Conservation (phyloP, 37 sponge, comb jelly and placozoan species). For the Tethya wilhelma region DNA sequence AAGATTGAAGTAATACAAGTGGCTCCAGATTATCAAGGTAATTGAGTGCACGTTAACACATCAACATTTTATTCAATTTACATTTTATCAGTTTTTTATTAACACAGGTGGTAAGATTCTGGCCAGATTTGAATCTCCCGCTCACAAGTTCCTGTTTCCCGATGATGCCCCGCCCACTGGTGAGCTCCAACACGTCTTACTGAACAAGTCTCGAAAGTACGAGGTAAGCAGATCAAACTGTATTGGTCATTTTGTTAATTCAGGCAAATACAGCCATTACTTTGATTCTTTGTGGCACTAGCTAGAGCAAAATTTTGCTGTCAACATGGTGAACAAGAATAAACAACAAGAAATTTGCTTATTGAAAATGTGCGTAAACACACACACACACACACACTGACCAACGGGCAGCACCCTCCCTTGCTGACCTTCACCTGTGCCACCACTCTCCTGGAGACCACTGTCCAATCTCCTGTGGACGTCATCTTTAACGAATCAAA, state of each 20-base stretch:
- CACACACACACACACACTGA: neutral
- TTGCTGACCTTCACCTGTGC: conserved; percentile 41
- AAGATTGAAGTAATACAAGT: conserved; percentile 79
- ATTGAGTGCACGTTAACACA: conserved; percentile 1
- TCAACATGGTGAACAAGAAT: neutral
- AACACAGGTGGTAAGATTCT: conserved; percentile 74
- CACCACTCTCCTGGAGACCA: conserved; percentile 47
- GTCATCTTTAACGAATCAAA: conserved; percentile 2
- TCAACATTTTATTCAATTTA: neutral
- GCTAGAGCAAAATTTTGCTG: neutral
- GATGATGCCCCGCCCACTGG: neutral
- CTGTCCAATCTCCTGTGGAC: conserved; percentile 60
- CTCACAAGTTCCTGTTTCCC: conserved; percentile 74
- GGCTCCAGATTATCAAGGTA: conserved; percentile 61
- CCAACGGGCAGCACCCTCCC: conserved; percentile 45
- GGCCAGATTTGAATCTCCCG: conserved; percentile 67
- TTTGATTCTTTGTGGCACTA: neutral
- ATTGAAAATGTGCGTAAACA: neutral
- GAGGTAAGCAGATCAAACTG: conserved; percentile 19
- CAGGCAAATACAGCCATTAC: neutral
- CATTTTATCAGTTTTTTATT: neutral
- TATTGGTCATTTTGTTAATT: neutral
- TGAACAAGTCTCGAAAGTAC: conserved; percentile 63
- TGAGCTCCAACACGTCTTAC: conserved; percentile 1
- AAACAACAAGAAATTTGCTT: no score